Evolutionary conservation across 2,797 vertebrate genomes (phyloP).

Genomic region (Megaceryle alcyon): DNA sequence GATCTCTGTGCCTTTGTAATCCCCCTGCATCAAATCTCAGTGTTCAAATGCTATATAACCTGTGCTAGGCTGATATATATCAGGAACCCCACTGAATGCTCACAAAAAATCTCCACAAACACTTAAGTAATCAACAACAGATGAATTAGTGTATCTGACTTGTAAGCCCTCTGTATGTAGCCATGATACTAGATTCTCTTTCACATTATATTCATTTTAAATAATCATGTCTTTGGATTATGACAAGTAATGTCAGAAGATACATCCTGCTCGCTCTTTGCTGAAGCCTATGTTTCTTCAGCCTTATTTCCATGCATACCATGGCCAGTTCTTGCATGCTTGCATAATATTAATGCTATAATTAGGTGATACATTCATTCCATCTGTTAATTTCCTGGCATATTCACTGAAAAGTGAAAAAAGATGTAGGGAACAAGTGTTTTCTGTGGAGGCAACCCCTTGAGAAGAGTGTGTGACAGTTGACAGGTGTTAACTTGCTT

Average conservation of each 20-base stretch:
- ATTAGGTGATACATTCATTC: neutral
- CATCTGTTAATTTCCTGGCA: neutral
- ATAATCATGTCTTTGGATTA: fast-evolving
- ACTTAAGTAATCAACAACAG: neutral
- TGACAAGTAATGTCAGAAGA: neutral
- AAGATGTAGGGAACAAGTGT: neutral
- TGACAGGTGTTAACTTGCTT: neutral
- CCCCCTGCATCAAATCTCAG: neutral
- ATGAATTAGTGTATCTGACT: neutral
- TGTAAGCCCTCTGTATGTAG: neutral
- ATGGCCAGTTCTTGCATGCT: neutral
- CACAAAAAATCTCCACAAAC: fast-evolving
- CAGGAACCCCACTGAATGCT: neutral
- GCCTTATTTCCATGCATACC: no score
- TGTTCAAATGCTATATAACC: fast-evolving
- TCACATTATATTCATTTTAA: fast-evolving
- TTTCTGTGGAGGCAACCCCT: neutral
- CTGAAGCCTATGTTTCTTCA: neutral
- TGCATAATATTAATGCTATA: neutral
- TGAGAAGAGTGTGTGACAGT: neutral
- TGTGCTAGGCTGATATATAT: neutral
- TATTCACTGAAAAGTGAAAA: neutral
- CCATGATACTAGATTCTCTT: fast-evolving
- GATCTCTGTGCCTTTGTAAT: fast-evolving
- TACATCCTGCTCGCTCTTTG: neutral